Evolutionary conservation across 2,113 vertebrate genomes (phyloP).

Genomic region (Tichodroma muraria): DNA sequence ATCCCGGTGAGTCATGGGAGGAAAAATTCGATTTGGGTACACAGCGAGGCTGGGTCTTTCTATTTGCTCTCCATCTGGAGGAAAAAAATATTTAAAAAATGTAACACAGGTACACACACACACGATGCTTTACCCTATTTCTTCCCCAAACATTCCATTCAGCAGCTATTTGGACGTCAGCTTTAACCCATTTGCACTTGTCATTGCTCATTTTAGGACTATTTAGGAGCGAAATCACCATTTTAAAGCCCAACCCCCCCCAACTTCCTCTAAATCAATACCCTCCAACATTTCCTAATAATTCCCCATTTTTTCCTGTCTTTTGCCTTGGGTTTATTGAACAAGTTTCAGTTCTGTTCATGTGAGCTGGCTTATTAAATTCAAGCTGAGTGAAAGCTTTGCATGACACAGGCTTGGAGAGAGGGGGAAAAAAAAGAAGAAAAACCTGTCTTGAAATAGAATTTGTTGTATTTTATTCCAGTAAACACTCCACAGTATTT

Average conservation of each 20-base stretch:
- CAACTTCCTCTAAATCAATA: not conserved
- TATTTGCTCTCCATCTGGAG: too few relatives aligned
- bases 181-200: not conserved
- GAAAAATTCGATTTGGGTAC: not conserved
- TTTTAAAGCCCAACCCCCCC: not conserved
- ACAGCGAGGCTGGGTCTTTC: not conserved
- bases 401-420: not conserved
- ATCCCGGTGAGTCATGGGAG: not conserved
- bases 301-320: not conserved
- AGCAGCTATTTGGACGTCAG: not conserved
- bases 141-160: not conserved
- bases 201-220: not conserved
- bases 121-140: not conserved
- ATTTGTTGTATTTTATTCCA: not conserved
- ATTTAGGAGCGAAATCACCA: not conserved
- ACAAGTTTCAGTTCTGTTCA: not conserved
- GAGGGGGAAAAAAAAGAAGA: not conserved
- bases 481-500: not conserved
- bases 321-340: not conserved
- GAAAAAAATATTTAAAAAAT: not conserved
- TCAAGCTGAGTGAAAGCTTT: not conserved
- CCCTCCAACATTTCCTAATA: not conserved
- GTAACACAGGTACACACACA: too few relatives aligned
- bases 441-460: not conserved
- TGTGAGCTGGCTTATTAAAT: not conserved